Conservation (phyloP, 2,888 invertebrate genomes). For the Arctia plantaginis region DNA sequence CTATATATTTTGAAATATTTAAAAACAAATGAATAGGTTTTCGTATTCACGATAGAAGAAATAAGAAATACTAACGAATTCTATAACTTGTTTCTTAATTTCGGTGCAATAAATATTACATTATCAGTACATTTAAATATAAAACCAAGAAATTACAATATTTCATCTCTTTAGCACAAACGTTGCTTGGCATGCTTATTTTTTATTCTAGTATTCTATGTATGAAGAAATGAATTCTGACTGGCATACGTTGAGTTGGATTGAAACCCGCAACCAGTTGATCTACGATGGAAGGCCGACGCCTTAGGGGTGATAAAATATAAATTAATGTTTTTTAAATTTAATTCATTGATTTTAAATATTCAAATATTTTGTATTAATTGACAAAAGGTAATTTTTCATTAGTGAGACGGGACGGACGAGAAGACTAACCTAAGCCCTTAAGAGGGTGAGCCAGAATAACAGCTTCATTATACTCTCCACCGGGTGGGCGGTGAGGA, state of each 20-base stretch:
- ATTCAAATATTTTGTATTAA: conserved; percentile 16
- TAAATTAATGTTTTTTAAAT: conserved; percentile 4
- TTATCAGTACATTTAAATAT: too few species aligned
- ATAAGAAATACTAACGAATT: too few species aligned
- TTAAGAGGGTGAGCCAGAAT: conserved; percentile 33
- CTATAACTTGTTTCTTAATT: too few species aligned
- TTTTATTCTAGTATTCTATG: too few species aligned
- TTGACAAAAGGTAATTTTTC: conserved; percentile 19
- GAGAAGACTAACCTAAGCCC: conserved; percentile 36
- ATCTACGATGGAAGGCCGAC: not conserved
- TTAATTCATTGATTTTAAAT: conserved; percentile 21
- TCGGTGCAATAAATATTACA: too few species aligned
- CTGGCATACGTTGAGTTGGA: too few species aligned
- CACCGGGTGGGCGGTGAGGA: conserved; percentile 43
- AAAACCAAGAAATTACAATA: too few species aligned
- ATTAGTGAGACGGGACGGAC: conserved; percentile 19
- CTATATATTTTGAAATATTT: too few species aligned
- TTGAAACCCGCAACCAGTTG: not conserved
- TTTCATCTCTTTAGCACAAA: too few species aligned
- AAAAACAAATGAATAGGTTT: too few species aligned
- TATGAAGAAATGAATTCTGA: not conserved
- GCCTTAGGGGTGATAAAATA: not conserved
- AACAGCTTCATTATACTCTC: conserved; percentile 51
- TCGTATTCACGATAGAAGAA: too few species aligned
- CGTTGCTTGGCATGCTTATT: too few species aligned